A percentile compares a stretch with the other conserved stretches of the same genome.
phyloP scores from a whole-genome alignment of 2,113 vertebrate species.

The cat (Felis catus) region F.catus_Fca126_mat1.0 CM031416.1:123526501-123527000 shows the following conservation, averaged over 20 bases:
- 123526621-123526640: background rate
- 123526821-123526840: background rate
- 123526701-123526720: background rate
- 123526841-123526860: background rate
- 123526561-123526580: background rate
- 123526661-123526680: background rate
- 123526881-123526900: background rate
- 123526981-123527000: background rate
- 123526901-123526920: background rate
- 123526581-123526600: background rate
- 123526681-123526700: background rate
- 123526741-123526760: background rate
- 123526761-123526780: background rate
- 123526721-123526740: background rate
- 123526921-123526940: background rate
- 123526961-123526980: background rate
- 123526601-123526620: background rate
- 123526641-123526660: background rate
- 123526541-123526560: background rate
- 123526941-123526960: background rate
- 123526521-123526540: background rate
- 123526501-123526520: background rate
- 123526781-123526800: background rate
- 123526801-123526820: background rate
- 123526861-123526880: too few relatives aligned